Conservation (phyloP, 2,888 invertebrate genomes). For the Caenorhabditis imperialis region DNA sequence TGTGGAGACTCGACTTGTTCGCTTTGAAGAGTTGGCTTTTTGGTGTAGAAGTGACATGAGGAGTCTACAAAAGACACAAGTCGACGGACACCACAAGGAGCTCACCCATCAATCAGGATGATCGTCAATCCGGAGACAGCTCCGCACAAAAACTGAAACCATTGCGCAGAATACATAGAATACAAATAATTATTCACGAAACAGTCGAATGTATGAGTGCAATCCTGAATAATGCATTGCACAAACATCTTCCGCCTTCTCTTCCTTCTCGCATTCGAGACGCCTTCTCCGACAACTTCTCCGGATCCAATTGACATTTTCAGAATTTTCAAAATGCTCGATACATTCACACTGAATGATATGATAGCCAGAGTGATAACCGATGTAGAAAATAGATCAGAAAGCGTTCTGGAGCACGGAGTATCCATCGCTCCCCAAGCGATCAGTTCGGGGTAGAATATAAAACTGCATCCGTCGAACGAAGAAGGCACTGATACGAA, state of each 20-base stretch:
- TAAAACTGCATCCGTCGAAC: conserved; percentile 43
- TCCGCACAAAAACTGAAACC: conserved; percentile 51
- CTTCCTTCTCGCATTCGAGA: conserved; percentile 16
- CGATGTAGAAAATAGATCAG: conserved; percentile 23
- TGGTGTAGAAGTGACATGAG: too few species aligned
- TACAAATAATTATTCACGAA: conserved; percentile 39
- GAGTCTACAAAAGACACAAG: too few species aligned
- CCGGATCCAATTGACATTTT: conserved; percentile 15
- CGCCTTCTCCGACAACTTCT: conserved; percentile 9
- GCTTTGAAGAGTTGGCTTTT: too few species aligned
- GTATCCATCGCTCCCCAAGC: conserved; percentile 42
- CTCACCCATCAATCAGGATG: conserved; percentile 33
- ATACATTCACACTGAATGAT: conserved; percentile 33
- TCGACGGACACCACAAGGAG: too few species aligned
- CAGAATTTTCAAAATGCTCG: conserved; percentile 35
- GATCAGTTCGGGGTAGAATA: conserved; percentile 40
- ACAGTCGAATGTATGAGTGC: conserved; percentile 41
- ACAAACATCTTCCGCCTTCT: conserved; percentile 40
- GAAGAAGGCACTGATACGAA: conserved; percentile 29
- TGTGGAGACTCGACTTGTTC: too few species aligned
- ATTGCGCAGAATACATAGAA: conserved; percentile 23
- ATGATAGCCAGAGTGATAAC: conserved; percentile 31
- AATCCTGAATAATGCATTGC: conserved; percentile 46
- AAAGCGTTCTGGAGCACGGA: conserved; percentile 28
- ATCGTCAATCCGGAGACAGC: conserved; percentile 39